Conservation (phyloP, 2,888 invertebrate species). For the Sepiola atlantica region DNA sequence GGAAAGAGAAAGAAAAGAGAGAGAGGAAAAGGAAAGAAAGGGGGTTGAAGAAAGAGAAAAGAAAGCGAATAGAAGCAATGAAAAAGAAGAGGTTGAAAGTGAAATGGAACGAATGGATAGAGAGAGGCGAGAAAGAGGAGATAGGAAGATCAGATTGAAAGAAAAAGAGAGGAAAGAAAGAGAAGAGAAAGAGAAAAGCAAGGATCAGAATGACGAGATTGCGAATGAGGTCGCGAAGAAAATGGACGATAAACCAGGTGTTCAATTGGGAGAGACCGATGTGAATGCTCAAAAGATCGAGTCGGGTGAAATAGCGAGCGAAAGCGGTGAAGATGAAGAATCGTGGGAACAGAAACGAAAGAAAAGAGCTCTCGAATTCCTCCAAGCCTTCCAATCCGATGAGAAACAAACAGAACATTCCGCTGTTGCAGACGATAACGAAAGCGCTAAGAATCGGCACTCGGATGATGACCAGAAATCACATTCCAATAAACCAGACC, state of each 20-base stretch:
- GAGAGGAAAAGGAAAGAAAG: too few relatives aligned
- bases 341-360: not conserved
- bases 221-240: not conserved
- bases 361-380: not conserved
- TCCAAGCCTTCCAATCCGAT: not conserved
- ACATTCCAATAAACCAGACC: constrained; percentile 14
- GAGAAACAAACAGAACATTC: not conserved
- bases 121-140: not conserved
- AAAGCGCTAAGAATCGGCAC: not conserved
- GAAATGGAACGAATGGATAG: not conserved
- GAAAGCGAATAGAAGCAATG: not conserved
- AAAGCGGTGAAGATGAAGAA: not conserved
- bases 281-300: not conserved
- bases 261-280: not conserved
- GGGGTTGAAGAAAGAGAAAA: too few relatives aligned
- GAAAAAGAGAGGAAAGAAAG: not conserved
- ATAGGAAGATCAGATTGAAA: not conserved
- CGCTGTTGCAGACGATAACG: not conserved
- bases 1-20: too few relatives aligned
- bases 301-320: not conserved
- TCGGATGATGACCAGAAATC: not conserved
- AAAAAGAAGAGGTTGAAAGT: not conserved
- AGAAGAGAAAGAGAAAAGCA: not conserved
- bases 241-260: not conserved
- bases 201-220: not conserved